Percentiles rank a stretch among this genome's conserved stretches.
These are phyloP conservation scores for Phylloscopus collybita DNA, from an alignment of 2,797 vertebrate species.

Conservation along the genomic window DNA sequence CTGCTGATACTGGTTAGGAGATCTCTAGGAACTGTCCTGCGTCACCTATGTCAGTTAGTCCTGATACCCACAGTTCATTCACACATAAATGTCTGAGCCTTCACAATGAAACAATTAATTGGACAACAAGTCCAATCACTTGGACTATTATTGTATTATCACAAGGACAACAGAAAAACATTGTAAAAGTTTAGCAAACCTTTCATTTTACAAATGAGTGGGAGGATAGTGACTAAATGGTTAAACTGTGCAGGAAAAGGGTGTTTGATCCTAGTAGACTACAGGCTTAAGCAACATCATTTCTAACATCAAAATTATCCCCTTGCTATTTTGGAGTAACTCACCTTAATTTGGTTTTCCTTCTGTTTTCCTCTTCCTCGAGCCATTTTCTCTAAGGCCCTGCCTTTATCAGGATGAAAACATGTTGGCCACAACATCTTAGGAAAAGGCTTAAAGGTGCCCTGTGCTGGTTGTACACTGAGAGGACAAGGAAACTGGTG, in stretches of 20 bases:
- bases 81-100: background rate
- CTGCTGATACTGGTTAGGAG: background rate
- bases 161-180: background rate
- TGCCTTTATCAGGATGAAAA: background rate
- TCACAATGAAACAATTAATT: background rate
- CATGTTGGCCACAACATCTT: background rate
- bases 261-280: background rate
- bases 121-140: background rate
- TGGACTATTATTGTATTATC: background rate
- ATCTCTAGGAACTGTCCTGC: background rate
- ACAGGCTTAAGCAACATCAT: background rate
- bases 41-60: background rate
- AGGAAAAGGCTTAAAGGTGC: background rate
- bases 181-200: background rate
- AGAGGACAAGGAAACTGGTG: background rate
- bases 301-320: background rate
- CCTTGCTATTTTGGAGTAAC: background rate
- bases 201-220: background rate
- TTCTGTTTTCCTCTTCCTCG: background rate
- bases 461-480: background rate
- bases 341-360: background rate
- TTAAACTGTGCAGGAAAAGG: background rate
- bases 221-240: background rate
- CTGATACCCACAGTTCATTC: background rate
- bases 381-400: background rate